Conservation (phyloP, 2,113 vertebrate species). For the Saguinus midas region DNA sequence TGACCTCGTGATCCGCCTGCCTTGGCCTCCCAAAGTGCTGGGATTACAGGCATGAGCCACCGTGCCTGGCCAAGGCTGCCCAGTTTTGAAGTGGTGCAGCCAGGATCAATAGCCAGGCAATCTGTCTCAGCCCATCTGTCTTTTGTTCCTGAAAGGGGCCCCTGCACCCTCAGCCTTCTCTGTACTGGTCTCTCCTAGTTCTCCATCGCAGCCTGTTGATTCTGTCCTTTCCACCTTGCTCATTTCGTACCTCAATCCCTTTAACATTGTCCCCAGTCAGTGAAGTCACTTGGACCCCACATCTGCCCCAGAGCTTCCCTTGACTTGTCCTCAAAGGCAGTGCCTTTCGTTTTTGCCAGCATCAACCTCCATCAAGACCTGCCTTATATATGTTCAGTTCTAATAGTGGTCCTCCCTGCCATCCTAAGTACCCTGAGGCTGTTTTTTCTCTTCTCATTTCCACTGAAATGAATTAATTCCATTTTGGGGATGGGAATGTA, state of each 20-base stretch:
- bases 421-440: background rate
- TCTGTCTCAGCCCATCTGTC: background rate
- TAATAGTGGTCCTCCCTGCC: background rate
- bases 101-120: background rate
- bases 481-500: background rate
- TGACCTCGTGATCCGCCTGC: too few relatives aligned
- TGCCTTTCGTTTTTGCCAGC: background rate
- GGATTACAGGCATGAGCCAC: too few relatives aligned
- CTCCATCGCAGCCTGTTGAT: background rate
- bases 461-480: background rate
- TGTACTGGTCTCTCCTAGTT: background rate
- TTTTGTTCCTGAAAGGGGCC: background rate
- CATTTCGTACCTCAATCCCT: background rate
- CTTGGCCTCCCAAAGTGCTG: too few relatives aligned
- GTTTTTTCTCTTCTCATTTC: background rate
- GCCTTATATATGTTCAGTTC: background rate
- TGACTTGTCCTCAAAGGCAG: background rate
- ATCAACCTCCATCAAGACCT: background rate
- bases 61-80: background rate
- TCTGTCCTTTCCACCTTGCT: background rate
- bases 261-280: background rate
- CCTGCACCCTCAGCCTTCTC: fast-evolving
- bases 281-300: background rate
- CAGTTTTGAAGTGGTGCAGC: background rate
- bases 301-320: background rate